These are phyloP conservation scores for Eretmochelys imbricata DNA, from an alignment of 2,113 vertebrate genomes.

Conservation along the genomic window DNA sequence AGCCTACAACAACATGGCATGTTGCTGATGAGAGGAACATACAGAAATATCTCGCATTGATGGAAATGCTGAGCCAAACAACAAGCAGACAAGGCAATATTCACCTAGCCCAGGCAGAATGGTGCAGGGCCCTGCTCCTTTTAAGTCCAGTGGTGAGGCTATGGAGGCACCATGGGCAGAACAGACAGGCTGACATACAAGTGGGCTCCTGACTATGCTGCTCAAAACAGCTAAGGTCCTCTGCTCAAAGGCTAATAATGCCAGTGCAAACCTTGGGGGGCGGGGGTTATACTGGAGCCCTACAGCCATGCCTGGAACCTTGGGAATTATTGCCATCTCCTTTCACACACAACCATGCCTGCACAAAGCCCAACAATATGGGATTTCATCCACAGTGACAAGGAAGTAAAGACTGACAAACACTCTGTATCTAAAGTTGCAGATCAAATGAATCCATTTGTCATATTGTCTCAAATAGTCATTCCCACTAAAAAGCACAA, in stretches of 20 bases:
- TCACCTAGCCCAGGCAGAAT: not conserved
- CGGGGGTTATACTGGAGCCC: not conserved
- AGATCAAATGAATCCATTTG: not conserved
- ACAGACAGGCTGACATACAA: not conserved
- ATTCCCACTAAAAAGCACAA: not conserved
- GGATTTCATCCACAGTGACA: not conserved
- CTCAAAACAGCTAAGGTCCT: not conserved
- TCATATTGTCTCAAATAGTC: not conserved
- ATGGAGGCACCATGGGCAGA: not conserved
- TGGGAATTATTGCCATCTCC: fast-evolving
- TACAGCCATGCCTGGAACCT: not conserved
- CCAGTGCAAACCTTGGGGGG: not conserved
- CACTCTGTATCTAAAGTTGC: not conserved
- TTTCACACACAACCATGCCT: not conserved
- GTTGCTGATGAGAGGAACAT: not conserved
- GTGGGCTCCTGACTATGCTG: not conserved
- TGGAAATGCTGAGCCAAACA: not conserved
- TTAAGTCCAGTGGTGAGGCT: not conserved
- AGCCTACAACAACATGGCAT: not conserved
- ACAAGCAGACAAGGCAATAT: not conserved
- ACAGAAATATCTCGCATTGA: fast-evolving
- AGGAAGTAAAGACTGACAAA: not conserved
- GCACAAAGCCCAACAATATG: not conserved
- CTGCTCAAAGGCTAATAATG: not conserved
- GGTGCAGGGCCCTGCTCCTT: not conserved